Base-by-base conservation (phyloP, 2,113 vertebrate species). In the Chaetodon trifascialis region DNA sequence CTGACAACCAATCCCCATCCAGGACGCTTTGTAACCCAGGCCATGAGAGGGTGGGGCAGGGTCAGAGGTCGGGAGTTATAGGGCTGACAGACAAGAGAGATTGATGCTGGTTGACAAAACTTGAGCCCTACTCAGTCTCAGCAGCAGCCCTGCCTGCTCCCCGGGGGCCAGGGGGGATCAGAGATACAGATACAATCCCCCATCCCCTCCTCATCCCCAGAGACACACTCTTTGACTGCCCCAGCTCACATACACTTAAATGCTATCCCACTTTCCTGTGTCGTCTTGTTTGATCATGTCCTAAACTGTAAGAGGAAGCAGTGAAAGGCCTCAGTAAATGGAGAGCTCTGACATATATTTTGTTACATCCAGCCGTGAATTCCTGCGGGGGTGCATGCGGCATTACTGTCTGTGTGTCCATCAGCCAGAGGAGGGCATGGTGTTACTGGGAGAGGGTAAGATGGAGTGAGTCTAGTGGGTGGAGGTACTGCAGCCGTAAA, bases 31-130 rank as follows among this genome's bases (percentile, higher is more conserved):
- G 91, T 84, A 93, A 94, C 84, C 80, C 82, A 84, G 89, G 84
- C 83, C 83, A 83, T 34, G 54, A 49, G 71, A 90, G 81, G 92
- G 89, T 87, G 88, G 88, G 80, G 86, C 81, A 82, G 90, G 93
- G 93, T 94, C 93, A 94, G 85, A 76, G 90, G 93, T 94, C 89
- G 82, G 63, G 86, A 90, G 83, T 90, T 91, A 84, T 59, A 63
- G 86, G 80, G 68, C 68, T 91, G 93, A 94, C 93, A 93, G 91
- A 90, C 87, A 77, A 69, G 89, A 86, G 88, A 93, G 94, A 95
- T 94, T 92, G 93, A 94, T 95, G 93, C 88, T 38, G 79, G 44
- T 85, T 91, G 89, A 93, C 92, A 94, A 94, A 95, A 94, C 90
- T 70, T 92, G 93, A 94, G 93, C 89, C 84, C 80, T 60, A 67